phyloP scores from a whole-genome alignment of 1,140 invertebrate genomes.

The Trinorchestia longiramus region DNA sequence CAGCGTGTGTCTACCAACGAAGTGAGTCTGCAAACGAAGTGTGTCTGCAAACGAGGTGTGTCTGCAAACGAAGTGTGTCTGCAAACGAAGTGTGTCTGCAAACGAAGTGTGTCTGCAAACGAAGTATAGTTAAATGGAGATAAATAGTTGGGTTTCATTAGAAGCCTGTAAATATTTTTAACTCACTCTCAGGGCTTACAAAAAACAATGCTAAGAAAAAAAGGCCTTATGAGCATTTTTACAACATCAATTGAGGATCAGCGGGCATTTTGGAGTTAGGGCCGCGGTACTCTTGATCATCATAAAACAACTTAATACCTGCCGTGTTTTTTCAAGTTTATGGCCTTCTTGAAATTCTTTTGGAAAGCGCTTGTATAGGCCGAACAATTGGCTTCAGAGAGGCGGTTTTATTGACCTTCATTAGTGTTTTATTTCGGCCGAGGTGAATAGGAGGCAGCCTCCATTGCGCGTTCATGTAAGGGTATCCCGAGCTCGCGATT shows the following conservation, averaged over 20 bases:
- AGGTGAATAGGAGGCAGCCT: slow-evolving; percentile 11
- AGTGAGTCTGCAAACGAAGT: neutral
- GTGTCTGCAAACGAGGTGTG: neutral
- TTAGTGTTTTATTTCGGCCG: slow-evolving; percentile 25
- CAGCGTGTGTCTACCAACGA: neutral
- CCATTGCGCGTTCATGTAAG: slow-evolving; percentile 40
- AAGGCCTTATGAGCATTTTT: neutral
- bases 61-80: too few relatives aligned
- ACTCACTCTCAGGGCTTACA: neutral
- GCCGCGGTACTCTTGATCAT: slow-evolving; percentile 37
- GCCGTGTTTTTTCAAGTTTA: slow-evolving; percentile 40
- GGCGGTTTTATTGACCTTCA: slow-evolving; percentile 51
- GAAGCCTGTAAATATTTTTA: neutral
- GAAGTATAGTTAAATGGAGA: neutral
- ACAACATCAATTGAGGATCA: neutral
- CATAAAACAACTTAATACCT: slow-evolving; percentile 54
- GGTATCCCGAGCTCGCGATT: neutral
- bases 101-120: neutral
- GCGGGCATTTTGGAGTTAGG: neutral
- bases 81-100: neutral
- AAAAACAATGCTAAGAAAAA: neutral
- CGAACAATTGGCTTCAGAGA: slow-evolving; percentile 34
- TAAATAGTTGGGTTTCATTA: neutral
- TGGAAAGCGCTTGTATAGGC: slow-evolving; percentile 46
- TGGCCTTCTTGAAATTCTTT: slow-evolving; percentile 50